Evolutionary conservation across 2,113 vertebrate genomes (phyloP).

Genomic region (Saccopteryx leptura): DNA sequence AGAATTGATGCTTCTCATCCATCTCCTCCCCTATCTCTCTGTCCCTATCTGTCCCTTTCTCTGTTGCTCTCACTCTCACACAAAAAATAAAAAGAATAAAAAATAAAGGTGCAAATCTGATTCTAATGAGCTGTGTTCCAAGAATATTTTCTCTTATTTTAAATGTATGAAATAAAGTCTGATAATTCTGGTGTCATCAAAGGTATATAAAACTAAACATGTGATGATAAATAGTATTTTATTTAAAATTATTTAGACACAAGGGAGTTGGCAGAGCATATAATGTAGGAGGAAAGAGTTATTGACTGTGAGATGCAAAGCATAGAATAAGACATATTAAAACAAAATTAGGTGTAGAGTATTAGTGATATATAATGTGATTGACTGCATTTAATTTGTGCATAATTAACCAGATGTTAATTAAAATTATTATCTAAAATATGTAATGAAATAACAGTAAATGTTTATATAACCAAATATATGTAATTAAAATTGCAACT

Average conservation of each 20-base stretch:
- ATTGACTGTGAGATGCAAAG: constrained; percentile 72
- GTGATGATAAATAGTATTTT: constrained; percentile 55
- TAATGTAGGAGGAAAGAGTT: constrained; percentile 62
- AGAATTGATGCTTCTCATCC: too few species aligned
- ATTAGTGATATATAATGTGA: constrained; percentile 67
- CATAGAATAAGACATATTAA: constrained; percentile 61
- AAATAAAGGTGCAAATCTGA: neutral
- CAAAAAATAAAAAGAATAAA: neutral
- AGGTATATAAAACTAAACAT: constrained; percentile 34
- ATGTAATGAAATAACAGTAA: neutral
- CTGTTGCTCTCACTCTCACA: too few species aligned
- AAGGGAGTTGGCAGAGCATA: constrained; percentile 54
- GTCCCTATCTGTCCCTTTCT: too few species aligned
- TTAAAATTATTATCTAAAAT: constrained; percentile 71
- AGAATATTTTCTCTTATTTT: neutral
- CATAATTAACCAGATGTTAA: constrained; percentile 68
- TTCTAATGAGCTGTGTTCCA: neutral
- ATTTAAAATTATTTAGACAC: constrained; percentile 70
- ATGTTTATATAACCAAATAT: neutral
- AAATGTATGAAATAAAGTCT: neutral
- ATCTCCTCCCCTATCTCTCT: too few species aligned
- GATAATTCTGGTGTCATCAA: constrained; percentile 8
- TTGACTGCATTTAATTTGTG: constrained; percentile 67
- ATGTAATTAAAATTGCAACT: neutral
- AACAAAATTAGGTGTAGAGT: constrained; percentile 75